Percentiles rank a stretch among this genome's conserved stretches.
These are phyloP conservation scores for Latheticus oryzae DNA, from an alignment of 2,888 invertebrate species.

Conservation along the genomic window DNA sequence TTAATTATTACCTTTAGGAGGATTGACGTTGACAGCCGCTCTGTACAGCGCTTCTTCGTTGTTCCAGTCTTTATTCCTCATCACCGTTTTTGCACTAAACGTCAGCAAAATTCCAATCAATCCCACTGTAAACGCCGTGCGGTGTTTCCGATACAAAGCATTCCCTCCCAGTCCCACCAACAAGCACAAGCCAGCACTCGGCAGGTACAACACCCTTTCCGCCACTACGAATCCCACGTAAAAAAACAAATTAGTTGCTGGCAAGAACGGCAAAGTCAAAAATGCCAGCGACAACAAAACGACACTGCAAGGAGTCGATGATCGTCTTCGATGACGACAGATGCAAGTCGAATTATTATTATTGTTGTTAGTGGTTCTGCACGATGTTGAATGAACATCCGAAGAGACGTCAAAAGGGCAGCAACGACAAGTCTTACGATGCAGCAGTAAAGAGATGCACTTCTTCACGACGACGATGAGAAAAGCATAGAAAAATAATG, in stretches of 20 bases:
- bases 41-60: slow-evolving; percentile 93
- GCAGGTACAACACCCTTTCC: slow-evolving; percentile 94
- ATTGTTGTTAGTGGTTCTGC: slow-evolving; percentile 78
- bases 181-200: slow-evolving; percentile 95
- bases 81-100: slow-evolving; percentile 81
- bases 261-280: slow-evolving; percentile 91
- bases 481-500: slow-evolving; percentile 79
- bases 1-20: slow-evolving; percentile 99
- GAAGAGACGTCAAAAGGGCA: slow-evolving; percentile 75
- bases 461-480: slow-evolving; percentile 51
- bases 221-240: slow-evolving; percentile 99
- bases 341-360: slow-evolving; percentile 69
- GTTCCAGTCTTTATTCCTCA: slow-evolving; percentile 90
- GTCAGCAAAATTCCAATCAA: slow-evolving; percentile 72
- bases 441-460: slow-evolving; percentile 36
- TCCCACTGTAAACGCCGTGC: slow-evolving; percentile 66
- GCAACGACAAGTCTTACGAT: slow-evolving; percentile 65
- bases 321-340: slow-evolving; percentile 54
- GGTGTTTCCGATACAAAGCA: slow-evolving; percentile 65
- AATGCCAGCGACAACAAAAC: slow-evolving; percentile 75
- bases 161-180: slow-evolving; percentile 82
- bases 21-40: slow-evolving; percentile 92
- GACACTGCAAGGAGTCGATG: slow-evolving; percentile 46
- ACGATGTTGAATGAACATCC: slow-evolving; percentile 77
- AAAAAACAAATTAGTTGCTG: slow-evolving; percentile 95